Base-by-base conservation (phyloP, 92 coral and sea anemone genomes). In the Palythoa grandis region DNA sequence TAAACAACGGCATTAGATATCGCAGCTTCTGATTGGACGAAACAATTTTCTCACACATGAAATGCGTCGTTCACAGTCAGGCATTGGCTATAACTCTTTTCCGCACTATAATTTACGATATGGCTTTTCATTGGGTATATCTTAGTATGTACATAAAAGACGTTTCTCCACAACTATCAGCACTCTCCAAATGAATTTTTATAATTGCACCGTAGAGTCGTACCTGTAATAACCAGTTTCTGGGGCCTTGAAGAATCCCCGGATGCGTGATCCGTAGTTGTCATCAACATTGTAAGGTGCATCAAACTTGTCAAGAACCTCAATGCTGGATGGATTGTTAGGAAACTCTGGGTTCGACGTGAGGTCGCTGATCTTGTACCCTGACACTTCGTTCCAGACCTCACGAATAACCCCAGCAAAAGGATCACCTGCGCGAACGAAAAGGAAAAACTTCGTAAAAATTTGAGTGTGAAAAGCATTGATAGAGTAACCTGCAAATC, bases 291-390 rank as follows among this genome's bases (percentile, higher is more conserved):
- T 96, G 79, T 88, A 95, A 13, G 99, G 99, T 2, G 99, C 99
- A 50, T 96, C 99, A 89, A 96, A 96, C 90, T 96, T 96, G 91
- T 96, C 99, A 83, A 96, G 92, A 54, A 96, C 98, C 83, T 96
- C 99, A 15, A 96, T 88, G 76, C 98, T 96, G 3, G 99, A 96
- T 17, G 99, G 99, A 70, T 92, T 96, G 89, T 96, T 96, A 37
- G 99, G 99, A 86, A 96, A 96, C 94, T 96, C 95, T 39, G 96
- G 92, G 86, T 95, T 96, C 52, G 99, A 96, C 25, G 99, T 96
- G 37, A 96, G 93, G 79, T 95, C 99, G 40, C 88, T 84, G 40
- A 96, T 95, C 89, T 92, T 93, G 83, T 96, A 96, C 63, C 99
- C 99, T 25, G 95, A 91, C 56, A 96, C 83, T 70, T 95, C 99